Conservation (phyloP, 1,140 invertebrate genomes). For the Anastrepha obliqua region DNA sequence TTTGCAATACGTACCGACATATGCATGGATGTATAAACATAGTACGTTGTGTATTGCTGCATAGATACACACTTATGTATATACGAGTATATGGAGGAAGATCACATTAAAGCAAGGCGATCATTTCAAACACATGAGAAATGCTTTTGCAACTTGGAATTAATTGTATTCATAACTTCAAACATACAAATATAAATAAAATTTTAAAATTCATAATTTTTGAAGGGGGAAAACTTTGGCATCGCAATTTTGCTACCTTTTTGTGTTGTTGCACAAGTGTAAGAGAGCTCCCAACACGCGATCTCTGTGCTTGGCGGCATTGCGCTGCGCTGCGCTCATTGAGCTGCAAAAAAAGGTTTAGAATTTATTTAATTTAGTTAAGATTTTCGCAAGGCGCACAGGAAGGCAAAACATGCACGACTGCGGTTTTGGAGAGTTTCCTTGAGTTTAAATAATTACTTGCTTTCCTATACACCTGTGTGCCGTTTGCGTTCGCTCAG, state of each 20-base stretch:
- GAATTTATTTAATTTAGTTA: conserved; percentile 26
- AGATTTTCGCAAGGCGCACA: conserved; percentile 9
- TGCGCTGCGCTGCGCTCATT: background rate
- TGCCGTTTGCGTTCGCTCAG: background rate
- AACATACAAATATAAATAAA: conserved; percentile 20
- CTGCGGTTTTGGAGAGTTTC: background rate
- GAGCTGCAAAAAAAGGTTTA: conserved; percentile 29
- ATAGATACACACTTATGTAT: background rate
- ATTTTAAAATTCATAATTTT: conserved; percentile 50
- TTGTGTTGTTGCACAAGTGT: background rate
- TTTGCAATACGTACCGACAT: too few relatives aligned
- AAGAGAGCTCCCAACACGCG: background rate
- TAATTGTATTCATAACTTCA: conserved; percentile 10
- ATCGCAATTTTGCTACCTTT: background rate
- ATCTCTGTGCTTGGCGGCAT: background rate
- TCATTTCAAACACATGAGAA: conserved; percentile 43
- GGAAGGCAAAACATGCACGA: background rate
- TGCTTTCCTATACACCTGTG: background rate
- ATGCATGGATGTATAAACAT: too few relatives aligned
- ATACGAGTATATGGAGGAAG: background rate
- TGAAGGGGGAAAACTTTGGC: conserved; percentile 16
- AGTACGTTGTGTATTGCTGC: too few relatives aligned
- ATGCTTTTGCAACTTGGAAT: conserved; percentile 39
- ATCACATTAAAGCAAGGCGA: conserved; percentile 10
- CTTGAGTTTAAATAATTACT: background rate